Base-by-base conservation (phyloP, 2,888 invertebrate species). In the Drosophila emarginata region DNA sequence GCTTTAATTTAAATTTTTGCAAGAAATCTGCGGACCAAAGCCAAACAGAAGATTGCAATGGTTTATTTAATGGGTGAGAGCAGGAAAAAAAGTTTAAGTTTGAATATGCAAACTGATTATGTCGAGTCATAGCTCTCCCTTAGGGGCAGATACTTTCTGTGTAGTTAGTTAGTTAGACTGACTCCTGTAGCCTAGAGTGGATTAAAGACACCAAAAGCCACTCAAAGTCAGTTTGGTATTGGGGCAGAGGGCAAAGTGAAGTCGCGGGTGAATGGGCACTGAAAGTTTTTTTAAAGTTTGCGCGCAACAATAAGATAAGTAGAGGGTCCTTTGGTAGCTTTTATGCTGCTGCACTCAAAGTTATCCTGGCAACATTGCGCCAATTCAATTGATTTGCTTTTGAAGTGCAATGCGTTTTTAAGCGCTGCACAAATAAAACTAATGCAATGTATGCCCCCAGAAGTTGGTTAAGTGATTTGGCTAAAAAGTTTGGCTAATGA, bases 301-400 rank as follows among this genome's bases (percentile, higher is more conserved):
- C 64, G 69, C 63, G 65, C 76, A 83, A 83, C 79, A 80, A 76
- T 75, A 67, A 67, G 67, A 64, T 62, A 63, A 70, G 65, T 62
- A 65, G 63, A 67, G 61, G 52, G 57, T 21, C 56, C 56, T 60
- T 54, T 64, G 67, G 72, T 78, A 76, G 73, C 76, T 83, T 72
- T 76, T 71, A 67, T 69, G 64, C 70, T 60, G 14, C 11, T 28
- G 64, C 67, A 73, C 61, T 54, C 69, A 67, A 67, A 72, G 72
- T 72, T 74, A 70, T 75, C 71, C 74, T 67, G 67, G 74, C 74
- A 79, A 74, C 79, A 81, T 67, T 83, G 72, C 70, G 61, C 72
- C 80, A 82, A 80, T 78, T 78, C 81, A 83, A 80, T 80, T 80
- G 80, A 80, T 80, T 80, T 80, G 78, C 62, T 63, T 74, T 67